phyloP scores from a whole-genome alignment of 2,113 vertebrate species.

The Nerophis ophidion region DNA sequence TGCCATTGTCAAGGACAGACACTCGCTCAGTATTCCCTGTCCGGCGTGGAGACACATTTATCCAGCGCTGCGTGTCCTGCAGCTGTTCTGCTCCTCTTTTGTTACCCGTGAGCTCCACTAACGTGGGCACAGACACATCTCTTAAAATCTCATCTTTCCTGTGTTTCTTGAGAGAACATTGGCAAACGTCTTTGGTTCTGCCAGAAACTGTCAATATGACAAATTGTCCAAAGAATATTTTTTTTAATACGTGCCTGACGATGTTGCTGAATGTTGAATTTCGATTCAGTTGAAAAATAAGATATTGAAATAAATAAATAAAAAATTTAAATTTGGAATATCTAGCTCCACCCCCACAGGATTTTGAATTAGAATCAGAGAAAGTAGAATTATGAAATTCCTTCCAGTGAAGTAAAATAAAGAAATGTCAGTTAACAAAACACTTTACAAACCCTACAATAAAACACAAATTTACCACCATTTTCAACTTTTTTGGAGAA shows the following conservation, averaged over 20 bases:
- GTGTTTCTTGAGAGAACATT: neutral
- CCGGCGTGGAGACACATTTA: slow-evolving; percentile 44
- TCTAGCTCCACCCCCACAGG: too few relatives aligned
- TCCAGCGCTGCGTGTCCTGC: slow-evolving; percentile 30
- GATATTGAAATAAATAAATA: too few relatives aligned
- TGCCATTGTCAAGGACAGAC: slow-evolving; percentile 49
- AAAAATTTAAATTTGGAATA: too few relatives aligned
- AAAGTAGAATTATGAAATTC: too few relatives aligned
- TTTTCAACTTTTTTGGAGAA: too few relatives aligned
- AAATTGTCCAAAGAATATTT: slow-evolving; percentile 7
- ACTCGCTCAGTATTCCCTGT: slow-evolving; percentile 42
- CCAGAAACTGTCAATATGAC: neutral
- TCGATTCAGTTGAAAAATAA: too few relatives aligned
- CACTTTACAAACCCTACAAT: too few relatives aligned
- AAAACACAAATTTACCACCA: too few relatives aligned
- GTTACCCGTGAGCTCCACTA: slow-evolving; percentile 17
- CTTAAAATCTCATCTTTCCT: neutral
- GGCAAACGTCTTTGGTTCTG: neutral
- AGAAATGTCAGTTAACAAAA: too few relatives aligned
- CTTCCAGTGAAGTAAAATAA: too few relatives aligned
- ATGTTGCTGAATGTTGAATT: too few relatives aligned
- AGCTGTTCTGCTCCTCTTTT: slow-evolving; percentile 46
- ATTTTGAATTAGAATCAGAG: too few relatives aligned
- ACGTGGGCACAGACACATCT: slow-evolving; percentile 12
- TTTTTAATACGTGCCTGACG: neutral